Base-by-base conservation (phyloP, 2,888 invertebrate species). In the Drosophila pseudotalamancana region DNA sequence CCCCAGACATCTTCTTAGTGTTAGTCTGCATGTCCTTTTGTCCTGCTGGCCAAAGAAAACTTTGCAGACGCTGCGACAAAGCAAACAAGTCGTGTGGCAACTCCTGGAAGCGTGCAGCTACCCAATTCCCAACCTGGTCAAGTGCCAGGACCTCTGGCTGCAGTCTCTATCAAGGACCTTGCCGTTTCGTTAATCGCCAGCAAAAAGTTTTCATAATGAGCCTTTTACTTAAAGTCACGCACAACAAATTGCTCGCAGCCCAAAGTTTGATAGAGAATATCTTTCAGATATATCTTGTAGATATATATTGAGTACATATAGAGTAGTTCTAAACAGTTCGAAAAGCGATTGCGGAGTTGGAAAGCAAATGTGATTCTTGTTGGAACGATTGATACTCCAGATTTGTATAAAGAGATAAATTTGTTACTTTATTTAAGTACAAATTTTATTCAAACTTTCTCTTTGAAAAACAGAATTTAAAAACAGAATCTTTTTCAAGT, bases 51-150 rank as follows among this genome's bases (percentile, higher is more conserved):
- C 55, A 40, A 14, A 35, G 40, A 80, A 88, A 87, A 87, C 87
- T 87, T 87, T 87, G 80, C 89, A 87, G 87, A 87, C 87, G 76
- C 72, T 88, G 84, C 76, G 85, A 74, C 87, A 84, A 79, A 65
- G 66, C 77, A 67, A 46, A 55, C 59, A 59, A 62, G 51, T 39
- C 37, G 55, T 35, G 46, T 62, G 50, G 64, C 63, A 56, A 54
- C 46, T 66, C 55, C 79, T 59, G 50, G 29, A 14, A 11, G 31
- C 45, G 2, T 9, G 14, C 25, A 48, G 16, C 23, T 39, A n/a
- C 45, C 19, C 53, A 40, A n/a, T 45, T 32, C 21, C 45, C 14
- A 34, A 49, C 11, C 65, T 64, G 72, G 75, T 75, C 72, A 72
- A 72, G 64, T 59, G 64, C 49, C 54, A 51, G 32, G 11, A 35